phyloP scores from a whole-genome alignment of 2,888 invertebrate genomes.

The Drosophila eohydei region DNA sequence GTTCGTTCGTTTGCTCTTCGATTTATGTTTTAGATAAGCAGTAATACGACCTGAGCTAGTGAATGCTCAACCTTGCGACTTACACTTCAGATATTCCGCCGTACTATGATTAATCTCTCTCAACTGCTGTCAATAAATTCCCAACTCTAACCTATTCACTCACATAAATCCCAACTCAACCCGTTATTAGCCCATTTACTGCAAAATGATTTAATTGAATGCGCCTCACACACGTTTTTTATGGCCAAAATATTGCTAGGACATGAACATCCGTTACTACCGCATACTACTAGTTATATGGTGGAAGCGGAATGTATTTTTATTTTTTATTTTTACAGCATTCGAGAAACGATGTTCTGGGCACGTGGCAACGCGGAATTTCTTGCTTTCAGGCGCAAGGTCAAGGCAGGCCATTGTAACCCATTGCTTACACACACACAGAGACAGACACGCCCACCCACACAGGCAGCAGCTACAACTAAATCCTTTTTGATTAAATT shows the following conservation, averaged over 20 bases:
- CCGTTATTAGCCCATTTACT: constrained; percentile 21
- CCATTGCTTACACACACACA: constrained; percentile 47
- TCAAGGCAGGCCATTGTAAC: constrained; percentile 64
- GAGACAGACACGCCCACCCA: constrained; percentile 26
- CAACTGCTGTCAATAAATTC: not conserved
- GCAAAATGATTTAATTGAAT: constrained; percentile 25
- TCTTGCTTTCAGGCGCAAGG: constrained; percentile 55
- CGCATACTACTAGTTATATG: constrained; percentile 24
- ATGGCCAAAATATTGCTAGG: constrained; percentile 20
- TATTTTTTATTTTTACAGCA: constrained; percentile 44
- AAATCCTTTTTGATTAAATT: constrained; percentile 81
- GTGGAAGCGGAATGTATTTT: constrained; percentile 20
- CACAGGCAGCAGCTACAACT: constrained; percentile 36
- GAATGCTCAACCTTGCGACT: not conserved
- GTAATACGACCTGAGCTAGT: not conserved
- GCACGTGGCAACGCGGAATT: constrained; percentile 71
- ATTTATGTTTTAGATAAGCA: not conserved
- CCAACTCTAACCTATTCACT: not conserved
- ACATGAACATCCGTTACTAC: constrained; percentile 31
- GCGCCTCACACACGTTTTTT: constrained; percentile 24
- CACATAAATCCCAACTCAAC: not conserved
- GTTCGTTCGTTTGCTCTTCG: too few species aligned
- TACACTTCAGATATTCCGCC: not conserved
- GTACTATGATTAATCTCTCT: not conserved
- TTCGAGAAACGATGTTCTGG: constrained; percentile 28